These are phyloP conservation scores for Chaetogeoica ovagalla DNA, from an alignment of 2,888 invertebrate genomes.

Conservation along the genomic window DNA sequence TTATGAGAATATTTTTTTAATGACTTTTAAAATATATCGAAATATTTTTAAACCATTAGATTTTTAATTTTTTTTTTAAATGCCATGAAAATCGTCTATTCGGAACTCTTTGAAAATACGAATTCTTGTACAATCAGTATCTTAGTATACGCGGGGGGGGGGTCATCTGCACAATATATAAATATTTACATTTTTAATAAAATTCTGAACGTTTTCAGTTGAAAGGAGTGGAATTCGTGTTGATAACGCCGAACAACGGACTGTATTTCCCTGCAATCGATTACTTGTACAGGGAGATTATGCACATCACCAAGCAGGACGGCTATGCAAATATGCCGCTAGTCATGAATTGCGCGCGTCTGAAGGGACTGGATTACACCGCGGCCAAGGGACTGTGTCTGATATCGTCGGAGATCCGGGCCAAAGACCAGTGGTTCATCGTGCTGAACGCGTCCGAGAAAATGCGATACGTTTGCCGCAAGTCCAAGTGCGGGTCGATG, in stretches of 20 bases:
- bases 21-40: too few species aligned
- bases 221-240: slow-evolving; percentile 62
- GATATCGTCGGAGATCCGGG: slow-evolving; percentile 33
- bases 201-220: slow-evolving; percentile 57
- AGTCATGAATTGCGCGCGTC: slow-evolving; percentile 68
- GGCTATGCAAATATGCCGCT: slow-evolving; percentile 63
- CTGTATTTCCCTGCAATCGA: slow-evolving; percentile 74
- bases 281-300: slow-evolving; percentile 66
- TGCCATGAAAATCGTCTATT: too few species aligned
- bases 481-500: slow-evolving; percentile 38
- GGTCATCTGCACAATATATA: too few species aligned
- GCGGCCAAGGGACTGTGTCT: slow-evolving; percentile 63
- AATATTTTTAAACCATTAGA: too few species aligned
- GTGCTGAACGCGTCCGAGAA: slow-evolving; percentile 46
- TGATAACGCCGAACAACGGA: slow-evolving; percentile 69
- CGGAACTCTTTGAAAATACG: too few species aligned
- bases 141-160: too few species aligned
- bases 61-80: too few species aligned
- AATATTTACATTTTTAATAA: too few species aligned
- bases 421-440: slow-evolving; percentile 20
- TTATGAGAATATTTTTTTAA: too few species aligned
- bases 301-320: slow-evolving; percentile 57
- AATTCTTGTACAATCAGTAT: too few species aligned
- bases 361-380: slow-evolving; percentile 71
- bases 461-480: slow-evolving; percentile 39